A percentile compares a stretch with the other conserved stretches of the same genome.
phyloP scores from a whole-genome alignment of 2,888 invertebrate species.

The Pterobdella sp. region DNA sequence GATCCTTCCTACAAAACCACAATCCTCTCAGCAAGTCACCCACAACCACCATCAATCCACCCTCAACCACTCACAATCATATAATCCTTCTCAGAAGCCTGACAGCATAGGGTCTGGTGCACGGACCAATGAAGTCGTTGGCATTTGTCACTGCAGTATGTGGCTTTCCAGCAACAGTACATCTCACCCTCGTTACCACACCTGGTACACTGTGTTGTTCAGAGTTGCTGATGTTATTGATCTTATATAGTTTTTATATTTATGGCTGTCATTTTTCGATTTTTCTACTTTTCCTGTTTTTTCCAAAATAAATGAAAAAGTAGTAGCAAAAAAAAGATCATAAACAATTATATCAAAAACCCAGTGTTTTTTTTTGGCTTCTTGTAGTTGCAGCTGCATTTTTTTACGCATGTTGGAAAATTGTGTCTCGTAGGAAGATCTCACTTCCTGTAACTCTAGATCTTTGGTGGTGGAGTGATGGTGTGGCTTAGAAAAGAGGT shows the following conservation, averaged over 20 bases:
- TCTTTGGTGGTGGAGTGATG: not conserved
- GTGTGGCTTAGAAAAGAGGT: not conserved
- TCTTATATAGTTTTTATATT: too few relatives aligned
- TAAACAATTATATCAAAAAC: not conserved
- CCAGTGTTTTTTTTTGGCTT: conserved; percentile 1
- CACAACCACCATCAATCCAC: too few relatives aligned
- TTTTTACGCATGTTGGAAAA: not conserved
- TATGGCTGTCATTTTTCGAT: too few relatives aligned
- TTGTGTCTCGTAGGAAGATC: not conserved
- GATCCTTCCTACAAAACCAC: too few relatives aligned
- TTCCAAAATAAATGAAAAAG: not conserved
- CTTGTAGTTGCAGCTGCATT: not conserved
- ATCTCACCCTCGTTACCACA: conserved; percentile 80
- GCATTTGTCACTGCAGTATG: conserved; percentile 79
- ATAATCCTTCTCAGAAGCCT: conserved; percentile 18
- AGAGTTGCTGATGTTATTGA: too few relatives aligned
- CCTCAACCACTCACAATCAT: not conserved
- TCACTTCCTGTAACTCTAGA: not conserved
- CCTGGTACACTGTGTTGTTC: conserved; percentile 61
- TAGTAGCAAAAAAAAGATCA: conserved; percentile 10
- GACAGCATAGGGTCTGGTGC: conserved; percentile 49
- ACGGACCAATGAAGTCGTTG: conserved; percentile 72
- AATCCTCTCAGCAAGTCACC: not conserved
- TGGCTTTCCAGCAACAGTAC: conserved; percentile 93
- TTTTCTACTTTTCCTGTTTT: too few relatives aligned